Evolutionary conservation across 2,797 vertebrate species (phyloP).

Genomic region (Lepus townsendii): DNA sequence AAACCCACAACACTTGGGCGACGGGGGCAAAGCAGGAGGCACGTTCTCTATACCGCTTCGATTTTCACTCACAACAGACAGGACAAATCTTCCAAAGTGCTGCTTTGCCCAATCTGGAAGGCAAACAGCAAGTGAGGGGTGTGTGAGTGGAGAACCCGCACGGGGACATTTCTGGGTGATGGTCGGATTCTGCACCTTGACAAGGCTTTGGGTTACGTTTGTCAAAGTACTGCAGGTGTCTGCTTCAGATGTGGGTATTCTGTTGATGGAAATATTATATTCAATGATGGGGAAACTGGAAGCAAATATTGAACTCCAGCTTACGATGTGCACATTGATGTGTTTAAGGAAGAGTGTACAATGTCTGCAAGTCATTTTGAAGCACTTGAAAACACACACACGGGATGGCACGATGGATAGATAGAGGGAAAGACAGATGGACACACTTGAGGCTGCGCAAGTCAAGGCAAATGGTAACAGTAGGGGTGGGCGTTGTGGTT

Average conservation of each 20-base stretch:
- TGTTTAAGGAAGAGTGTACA: background rate
- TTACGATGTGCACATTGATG: slow-evolving; percentile 3
- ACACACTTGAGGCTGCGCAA: background rate
- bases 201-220: background rate
- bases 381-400: background rate
- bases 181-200: background rate
- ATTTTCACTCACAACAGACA: slow-evolving; percentile 31
- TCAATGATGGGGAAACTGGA: background rate
- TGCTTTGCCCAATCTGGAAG: background rate
- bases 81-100: slow-evolving; percentile 8
- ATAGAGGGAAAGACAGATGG: background rate
- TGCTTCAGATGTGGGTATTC: slow-evolving; percentile 16
- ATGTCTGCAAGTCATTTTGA: slow-evolving; percentile 47
- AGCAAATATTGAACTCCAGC: slow-evolving; percentile 56
- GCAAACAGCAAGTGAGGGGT: background rate
- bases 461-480: background rate
- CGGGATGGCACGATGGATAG: background rate
- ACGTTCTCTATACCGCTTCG: background rate
- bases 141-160: background rate
- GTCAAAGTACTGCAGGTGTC: background rate
- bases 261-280: background rate
- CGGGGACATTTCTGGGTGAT: background rate
- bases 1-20: background rate
- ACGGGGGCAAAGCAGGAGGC: too few species aligned
- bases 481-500: background rate